These are phyloP conservation scores for Eilema griseolum DNA, from an alignment of 2,888 invertebrate species.

Conservation along the genomic window DNA sequence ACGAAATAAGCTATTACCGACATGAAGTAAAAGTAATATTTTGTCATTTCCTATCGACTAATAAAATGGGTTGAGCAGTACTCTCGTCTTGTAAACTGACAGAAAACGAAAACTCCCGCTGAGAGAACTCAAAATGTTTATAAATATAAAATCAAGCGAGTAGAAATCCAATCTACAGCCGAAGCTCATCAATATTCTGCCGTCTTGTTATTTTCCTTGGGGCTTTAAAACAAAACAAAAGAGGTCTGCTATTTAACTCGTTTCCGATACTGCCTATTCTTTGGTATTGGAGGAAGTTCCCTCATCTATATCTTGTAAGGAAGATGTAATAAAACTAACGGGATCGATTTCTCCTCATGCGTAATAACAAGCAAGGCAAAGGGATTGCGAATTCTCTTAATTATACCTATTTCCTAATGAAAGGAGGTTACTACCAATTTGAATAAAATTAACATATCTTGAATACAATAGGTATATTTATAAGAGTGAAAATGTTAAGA, in stretches of 20 bases:
- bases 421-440: neutral
- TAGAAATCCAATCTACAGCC: slow-evolving; percentile 63
- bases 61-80: slow-evolving; percentile 48
- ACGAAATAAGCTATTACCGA: slow-evolving; percentile 48
- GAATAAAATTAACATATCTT: neutral
- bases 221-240: slow-evolving; percentile 78
- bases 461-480: neutral
- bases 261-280: slow-evolving; percentile 83
- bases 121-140: slow-evolving; percentile 60
- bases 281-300: slow-evolving; percentile 82
- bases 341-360: slow-evolving; percentile 39
- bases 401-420: slow-evolving; percentile 30
- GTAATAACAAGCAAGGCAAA: slow-evolving; percentile 45
- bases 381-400: slow-evolving; percentile 39
- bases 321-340: slow-evolving; percentile 54
- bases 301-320: slow-evolving; percentile 63
- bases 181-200: slow-evolving; percentile 79
- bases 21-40: slow-evolving; percentile 49
- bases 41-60: slow-evolving; percentile 52
- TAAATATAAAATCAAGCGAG: slow-evolving; percentile 64
- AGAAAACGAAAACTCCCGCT: slow-evolving; percentile 50
- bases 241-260: slow-evolving; percentile 83
- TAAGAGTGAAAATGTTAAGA: neutral
- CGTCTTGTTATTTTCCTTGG: slow-evolving; percentile 76
- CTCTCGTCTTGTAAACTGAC: slow-evolving; percentile 46